These are phyloP conservation scores for Amyelois transitella DNA, from an alignment of 1,140 invertebrate species.

Conservation along the genomic window DNA sequence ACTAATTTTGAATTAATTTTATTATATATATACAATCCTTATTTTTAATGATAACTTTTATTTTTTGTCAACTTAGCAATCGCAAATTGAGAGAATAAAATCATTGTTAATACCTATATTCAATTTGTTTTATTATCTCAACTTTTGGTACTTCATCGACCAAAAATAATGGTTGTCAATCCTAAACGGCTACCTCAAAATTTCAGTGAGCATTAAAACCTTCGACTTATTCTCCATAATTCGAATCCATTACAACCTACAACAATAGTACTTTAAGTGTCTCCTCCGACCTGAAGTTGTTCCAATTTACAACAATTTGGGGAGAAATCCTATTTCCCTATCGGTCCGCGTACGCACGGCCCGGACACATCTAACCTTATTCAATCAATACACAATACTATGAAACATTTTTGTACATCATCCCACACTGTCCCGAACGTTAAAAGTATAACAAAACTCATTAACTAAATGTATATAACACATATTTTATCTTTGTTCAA, in stretches of 20 bases:
- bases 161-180: background rate
- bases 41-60: background rate
- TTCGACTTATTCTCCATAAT: slow-evolving; percentile 8
- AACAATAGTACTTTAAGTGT: slow-evolving; percentile 73
- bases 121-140: background rate
- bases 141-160: background rate
- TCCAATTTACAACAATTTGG: slow-evolving; percentile 64
- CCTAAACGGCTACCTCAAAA: background rate
- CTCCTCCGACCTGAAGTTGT: slow-evolving; percentile 53
- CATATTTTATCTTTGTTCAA: slow-evolving; percentile 65
- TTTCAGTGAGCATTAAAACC: background rate
- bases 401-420: slow-evolving; percentile 69
- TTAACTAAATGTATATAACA: slow-evolving; percentile 69
- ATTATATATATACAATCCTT: background rate
- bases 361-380: slow-evolving; percentile 54
- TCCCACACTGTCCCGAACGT: slow-evolving; percentile 41
- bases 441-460: slow-evolving; percentile 70
- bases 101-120: background rate
- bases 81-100: background rate
- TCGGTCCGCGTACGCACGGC: slow-evolving; percentile 35
- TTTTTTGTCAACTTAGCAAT: background rate
- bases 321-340: slow-evolving; percentile 52
- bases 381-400: slow-evolving; percentile 68
- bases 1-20: background rate
- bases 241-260: slow-evolving; percentile 41